A percentile compares a stretch with the other conserved stretches of the same genome.
Conservation (phyloP, 2,113 vertebrate genomes). For the Saimiri boliviensis region DNA sequence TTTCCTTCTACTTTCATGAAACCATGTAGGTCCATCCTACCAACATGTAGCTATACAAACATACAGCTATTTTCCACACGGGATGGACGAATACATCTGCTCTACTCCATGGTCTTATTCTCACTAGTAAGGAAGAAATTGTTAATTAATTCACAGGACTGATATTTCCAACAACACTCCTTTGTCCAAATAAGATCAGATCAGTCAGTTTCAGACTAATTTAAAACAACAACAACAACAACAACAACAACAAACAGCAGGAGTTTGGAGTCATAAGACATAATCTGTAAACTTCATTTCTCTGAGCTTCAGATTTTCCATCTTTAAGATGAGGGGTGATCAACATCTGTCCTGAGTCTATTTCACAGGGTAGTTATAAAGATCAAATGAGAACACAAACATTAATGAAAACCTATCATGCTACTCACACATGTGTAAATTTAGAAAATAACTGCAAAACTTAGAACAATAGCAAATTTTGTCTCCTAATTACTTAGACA, state of each 20-base stretch:
- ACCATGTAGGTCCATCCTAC: background rate
- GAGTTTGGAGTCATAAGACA: background rate
- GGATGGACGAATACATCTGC: fast-evolving
- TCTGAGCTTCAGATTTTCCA: background rate
- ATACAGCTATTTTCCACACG: background rate
- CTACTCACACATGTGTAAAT: background rate
- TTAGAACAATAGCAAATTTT: background rate
- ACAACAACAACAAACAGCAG: too few species aligned
- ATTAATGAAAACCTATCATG: background rate
- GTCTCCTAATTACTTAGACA: background rate
- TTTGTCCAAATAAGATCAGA: background rate
- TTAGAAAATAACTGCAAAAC: background rate
- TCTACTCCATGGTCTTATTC: background rate
- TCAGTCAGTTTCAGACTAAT: background rate
- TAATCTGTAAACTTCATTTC: background rate
- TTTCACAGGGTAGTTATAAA: background rate
- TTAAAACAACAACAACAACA: background rate
- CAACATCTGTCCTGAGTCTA: background rate
- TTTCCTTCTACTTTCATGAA: background rate
- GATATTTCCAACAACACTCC: background rate
- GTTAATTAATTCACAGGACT: background rate
- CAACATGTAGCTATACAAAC: too few species aligned
- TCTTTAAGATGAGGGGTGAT: background rate
- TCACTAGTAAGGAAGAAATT: background rate
- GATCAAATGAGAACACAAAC: background rate